Percentiles rank a stretch among this genome's conserved stretches.
phyloP scores from a whole-genome alignment of 2,113 vertebrate species.

The Paracanthobrama guichenoti region DNA sequence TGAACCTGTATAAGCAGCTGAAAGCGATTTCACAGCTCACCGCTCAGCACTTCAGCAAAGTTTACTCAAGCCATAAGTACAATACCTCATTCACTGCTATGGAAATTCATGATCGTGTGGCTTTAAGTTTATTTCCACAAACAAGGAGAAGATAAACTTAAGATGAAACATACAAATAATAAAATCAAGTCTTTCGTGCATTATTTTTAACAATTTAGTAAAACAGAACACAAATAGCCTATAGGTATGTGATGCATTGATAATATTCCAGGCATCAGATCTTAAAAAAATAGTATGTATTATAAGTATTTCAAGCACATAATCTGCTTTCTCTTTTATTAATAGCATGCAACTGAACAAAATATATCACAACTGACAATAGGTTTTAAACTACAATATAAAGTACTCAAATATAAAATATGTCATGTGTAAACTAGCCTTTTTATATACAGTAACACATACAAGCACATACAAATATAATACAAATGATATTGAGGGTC shows the following conservation, averaged over 20 bases:
- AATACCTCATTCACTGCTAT: constrained; percentile 12
- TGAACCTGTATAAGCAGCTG: constrained; percentile 19
- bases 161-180: not conserved
- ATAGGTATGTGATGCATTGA: not conserved
- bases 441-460: not conserved
- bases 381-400: not conserved
- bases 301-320: constrained; percentile 5
- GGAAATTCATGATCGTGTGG: not conserved
- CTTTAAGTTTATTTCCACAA: constrained; percentile 13
- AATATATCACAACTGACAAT: not conserved
- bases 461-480: not conserved
- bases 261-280: not conserved
- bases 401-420: not conserved
- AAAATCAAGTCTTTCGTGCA: not conserved
- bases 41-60: constrained; percentile 7
- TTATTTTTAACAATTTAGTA: not conserved
- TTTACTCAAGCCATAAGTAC: constrained; percentile 1
- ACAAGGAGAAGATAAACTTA: not conserved
- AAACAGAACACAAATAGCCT: not conserved
- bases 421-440: not conserved
- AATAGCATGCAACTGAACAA: not conserved
- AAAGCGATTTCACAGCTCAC: not conserved
- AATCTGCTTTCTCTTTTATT: not conserved
- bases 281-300: not conserved
- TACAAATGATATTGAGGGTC: not conserved